Base-by-base conservation (phyloP, 2,113 vertebrate species). In the Sander lucioperca region DNA sequence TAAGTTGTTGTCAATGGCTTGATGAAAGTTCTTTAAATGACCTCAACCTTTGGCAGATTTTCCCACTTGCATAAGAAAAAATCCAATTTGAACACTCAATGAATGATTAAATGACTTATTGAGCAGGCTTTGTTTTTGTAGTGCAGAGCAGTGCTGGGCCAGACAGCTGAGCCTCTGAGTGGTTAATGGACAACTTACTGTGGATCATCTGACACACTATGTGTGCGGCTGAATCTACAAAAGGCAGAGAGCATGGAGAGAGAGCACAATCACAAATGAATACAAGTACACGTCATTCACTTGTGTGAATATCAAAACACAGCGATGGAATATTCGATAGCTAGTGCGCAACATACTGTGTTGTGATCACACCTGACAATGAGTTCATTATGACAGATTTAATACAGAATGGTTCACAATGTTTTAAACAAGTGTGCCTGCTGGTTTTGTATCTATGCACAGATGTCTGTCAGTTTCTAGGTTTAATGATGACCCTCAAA, bases 161-260 rank as follows among this genome's bases (percentile, higher is more conserved):
- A 58, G 57, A 63, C 63, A 67, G 66, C 57, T 9, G 64, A 65
- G 59, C 21, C 48, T 77, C 63, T 54, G 15, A 77, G 43, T 33
- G 70, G 58, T 23, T 65, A 70, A 51, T 67, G 43, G 43, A 62
- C 33, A 70, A 99, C 98, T 99, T 98, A 99, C 98, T 98, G 97
- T 90, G 95, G 92, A 88, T 97, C 97, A 95, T 97, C 96, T 95
- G 97, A 98, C 94, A 97, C 96, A 97, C 96, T 95, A 95, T 96
- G 95, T 96, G 96, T 96, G 89, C 93, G 95, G 95, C 96, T 96
- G 96, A 95, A 97, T 98, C 97, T 97, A 97, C 81, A 96, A 95
- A 94, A 93, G 85, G 93, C 94, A 96, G 96, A 95, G 95, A 92
- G 84, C 70, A 75, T 80, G 84, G 81, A 83, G 71, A 91, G 78